phyloP scores from a whole-genome alignment of 1,140 invertebrate genomes.

The Chironomus striatipennis region DNA sequence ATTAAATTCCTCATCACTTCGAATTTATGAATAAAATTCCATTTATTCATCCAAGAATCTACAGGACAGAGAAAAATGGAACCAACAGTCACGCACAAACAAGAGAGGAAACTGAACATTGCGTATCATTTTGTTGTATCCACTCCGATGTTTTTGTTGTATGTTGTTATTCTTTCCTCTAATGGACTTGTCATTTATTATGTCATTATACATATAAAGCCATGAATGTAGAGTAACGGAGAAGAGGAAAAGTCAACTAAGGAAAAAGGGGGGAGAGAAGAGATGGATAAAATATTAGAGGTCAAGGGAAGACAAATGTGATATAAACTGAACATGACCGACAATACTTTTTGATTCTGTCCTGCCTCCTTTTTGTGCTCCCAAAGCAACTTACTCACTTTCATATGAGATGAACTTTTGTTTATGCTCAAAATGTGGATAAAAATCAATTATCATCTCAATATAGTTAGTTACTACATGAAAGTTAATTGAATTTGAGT shows the following conservation, averaged over 20 bases:
- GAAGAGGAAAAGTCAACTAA: too few relatives aligned
- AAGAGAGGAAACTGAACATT: background rate
- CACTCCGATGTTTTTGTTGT: background rate
- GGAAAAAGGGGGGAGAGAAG: background rate
- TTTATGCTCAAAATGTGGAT: background rate
- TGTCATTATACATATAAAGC: too few relatives aligned
- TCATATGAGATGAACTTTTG: background rate
- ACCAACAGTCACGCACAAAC: background rate
- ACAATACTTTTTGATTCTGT: too few relatives aligned
- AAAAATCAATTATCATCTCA: conserved; percentile 2
- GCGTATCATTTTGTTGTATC: background rate
- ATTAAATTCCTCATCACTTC: too few relatives aligned
- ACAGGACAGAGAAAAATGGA: background rate
- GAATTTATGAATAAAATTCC: too few relatives aligned
- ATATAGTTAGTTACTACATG: background rate
- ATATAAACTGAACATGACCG: too few relatives aligned
- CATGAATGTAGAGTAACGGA: too few relatives aligned
- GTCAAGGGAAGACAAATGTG: background rate
- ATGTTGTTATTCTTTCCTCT: background rate
- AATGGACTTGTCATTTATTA: conserved; percentile 7
- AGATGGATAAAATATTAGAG: background rate
- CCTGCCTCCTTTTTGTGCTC: too few relatives aligned
- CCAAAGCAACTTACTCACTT: too few relatives aligned
- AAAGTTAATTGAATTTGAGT: conserved; percentile 5
- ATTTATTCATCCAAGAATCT: background rate